Evolutionary conservation across 2,888 invertebrate species (phyloP).

Genomic region (Selenia dentaria): DNA sequence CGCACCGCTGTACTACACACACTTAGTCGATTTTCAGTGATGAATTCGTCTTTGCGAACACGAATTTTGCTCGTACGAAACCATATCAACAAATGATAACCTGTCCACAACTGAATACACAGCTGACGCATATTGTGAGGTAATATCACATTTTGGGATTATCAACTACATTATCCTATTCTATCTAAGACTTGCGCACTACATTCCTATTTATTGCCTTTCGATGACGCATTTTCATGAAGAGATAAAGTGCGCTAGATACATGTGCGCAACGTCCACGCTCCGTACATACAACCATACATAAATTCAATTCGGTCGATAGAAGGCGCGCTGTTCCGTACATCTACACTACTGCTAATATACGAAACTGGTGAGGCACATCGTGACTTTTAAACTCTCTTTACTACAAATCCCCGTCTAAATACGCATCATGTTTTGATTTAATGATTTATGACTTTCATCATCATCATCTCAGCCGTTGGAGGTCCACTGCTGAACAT

Average conservation of each 20-base stretch:
- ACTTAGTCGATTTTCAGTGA: no score
- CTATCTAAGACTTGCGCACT: slow-evolving; percentile 50
- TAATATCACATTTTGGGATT: slow-evolving; percentile 67
- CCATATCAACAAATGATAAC: no score
- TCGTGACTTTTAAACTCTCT: slow-evolving; percentile 56
- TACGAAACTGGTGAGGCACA: slow-evolving; percentile 70
- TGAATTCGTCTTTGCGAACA: no score
- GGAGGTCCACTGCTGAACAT: no score
- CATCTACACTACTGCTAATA: slow-evolving; percentile 37
- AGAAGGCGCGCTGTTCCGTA: slow-evolving; percentile 53
- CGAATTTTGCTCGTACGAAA: no score
- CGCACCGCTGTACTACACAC: neutral
- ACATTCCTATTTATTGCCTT: slow-evolving; percentile 7
- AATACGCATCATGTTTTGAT: no score
- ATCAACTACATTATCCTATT: slow-evolving; percentile 54
- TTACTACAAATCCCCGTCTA: slow-evolving; percentile 15
- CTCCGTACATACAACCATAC: slow-evolving; percentile 23
- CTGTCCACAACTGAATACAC: no score
- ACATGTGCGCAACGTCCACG: slow-evolving; percentile 1
- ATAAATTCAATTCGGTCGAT: slow-evolving; percentile 37
- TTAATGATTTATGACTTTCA: no score
- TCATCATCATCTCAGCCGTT: no score
- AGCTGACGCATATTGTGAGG: slow-evolving; percentile 48
- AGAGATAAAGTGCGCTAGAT: neutral
- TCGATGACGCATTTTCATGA: neutral